Evolutionary conservation across 2,113 vertebrate species (phyloP).

Genomic region (Lophochroa leadbeateri): DNA sequence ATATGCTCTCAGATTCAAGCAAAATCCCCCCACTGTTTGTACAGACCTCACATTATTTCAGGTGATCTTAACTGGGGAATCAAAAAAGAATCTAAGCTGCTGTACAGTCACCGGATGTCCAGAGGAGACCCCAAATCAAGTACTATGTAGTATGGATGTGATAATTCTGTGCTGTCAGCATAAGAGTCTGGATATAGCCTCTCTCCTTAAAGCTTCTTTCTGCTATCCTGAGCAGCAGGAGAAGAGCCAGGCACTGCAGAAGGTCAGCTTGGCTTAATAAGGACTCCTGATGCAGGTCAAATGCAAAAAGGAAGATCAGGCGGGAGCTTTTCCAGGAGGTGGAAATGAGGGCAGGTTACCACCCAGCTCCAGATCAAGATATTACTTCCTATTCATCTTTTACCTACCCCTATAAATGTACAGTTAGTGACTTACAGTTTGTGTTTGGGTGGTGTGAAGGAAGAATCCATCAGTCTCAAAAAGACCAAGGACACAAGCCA

Average conservation of each 20-base stretch:
- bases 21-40: not conserved
- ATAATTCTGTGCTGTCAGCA: not conserved
- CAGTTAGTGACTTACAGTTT: not conserved
- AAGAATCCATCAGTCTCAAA: not conserved
- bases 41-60: not conserved
- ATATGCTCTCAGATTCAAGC: not conserved
- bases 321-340: not conserved
- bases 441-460: not conserved
- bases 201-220: not conserved
- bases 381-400: not conserved
- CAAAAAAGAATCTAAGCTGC: not conserved
- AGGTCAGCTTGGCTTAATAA: not conserved
- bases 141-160: not conserved
- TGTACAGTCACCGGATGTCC: no score
- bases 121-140: not conserved
- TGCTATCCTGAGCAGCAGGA: not conserved
- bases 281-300: not conserved
- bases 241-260: not conserved
- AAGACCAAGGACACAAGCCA: not conserved
- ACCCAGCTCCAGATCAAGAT: not conserved
- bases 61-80: not conserved
- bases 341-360: not conserved
- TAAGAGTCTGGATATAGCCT: not conserved
- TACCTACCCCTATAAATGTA: not conserved
- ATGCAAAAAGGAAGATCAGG: not conserved